A percentile compares a stretch with the other conserved stretches of the same genome.
Conservation (phyloP, 2,797 vertebrate genomes). For the Sebastes flavidus region DNA sequence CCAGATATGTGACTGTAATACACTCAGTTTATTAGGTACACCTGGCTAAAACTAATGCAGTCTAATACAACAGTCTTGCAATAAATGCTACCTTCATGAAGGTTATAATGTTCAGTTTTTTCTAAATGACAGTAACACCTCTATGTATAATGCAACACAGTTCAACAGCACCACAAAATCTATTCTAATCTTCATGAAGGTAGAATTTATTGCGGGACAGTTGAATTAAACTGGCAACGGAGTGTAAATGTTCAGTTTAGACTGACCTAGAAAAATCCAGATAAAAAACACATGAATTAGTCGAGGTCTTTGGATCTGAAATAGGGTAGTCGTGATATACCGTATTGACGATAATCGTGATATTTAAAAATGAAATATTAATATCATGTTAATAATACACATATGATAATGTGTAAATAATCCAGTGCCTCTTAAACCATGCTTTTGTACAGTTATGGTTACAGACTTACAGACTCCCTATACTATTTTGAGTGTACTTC, state of each 20-base stretch:
- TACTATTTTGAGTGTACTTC: no score
- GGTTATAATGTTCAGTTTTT: not conserved
- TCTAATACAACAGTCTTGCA: not conserved
- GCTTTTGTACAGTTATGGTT: no score
- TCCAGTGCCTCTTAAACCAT: no score
- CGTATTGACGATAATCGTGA: no score
- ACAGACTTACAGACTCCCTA: no score
- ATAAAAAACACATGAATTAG: not conserved
- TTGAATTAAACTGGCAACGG: not conserved
- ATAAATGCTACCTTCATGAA: not conserved
- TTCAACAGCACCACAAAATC: not conserved
- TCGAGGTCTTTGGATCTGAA: not conserved
- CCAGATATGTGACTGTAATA: not conserved
- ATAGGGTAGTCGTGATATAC: not conserved
- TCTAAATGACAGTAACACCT: not conserved
- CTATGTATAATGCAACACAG: not conserved
- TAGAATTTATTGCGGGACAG: not conserved
- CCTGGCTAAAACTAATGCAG: not conserved
- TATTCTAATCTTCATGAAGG: not conserved
- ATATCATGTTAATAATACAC: no score
- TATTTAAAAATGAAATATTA: no score
- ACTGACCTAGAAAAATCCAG: not conserved
- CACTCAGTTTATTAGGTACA: not conserved
- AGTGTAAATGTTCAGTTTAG: not conserved
- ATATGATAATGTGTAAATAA: no score